A percentile compares a stretch with the other conserved stretches of the same genome.
Conservation (phyloP, 2,113 vertebrate species). For the Hippocampus comes region DNA sequence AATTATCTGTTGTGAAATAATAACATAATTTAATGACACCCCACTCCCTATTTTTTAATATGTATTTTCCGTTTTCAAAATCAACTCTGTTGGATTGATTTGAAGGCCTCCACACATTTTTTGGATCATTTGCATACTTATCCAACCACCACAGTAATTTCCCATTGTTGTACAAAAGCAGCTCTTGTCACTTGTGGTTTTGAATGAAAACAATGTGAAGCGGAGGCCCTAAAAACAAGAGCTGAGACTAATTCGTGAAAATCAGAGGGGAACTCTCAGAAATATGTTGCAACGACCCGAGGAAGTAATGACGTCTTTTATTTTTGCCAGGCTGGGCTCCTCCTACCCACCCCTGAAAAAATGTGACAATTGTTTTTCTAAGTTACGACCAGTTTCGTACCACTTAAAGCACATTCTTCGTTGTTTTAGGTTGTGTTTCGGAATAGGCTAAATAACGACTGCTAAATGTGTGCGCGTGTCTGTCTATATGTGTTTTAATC, state of each 20-base stretch:
- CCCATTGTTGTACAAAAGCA: neutral
- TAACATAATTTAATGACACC: no score
- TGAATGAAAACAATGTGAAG: slow-evolving; percentile 18
- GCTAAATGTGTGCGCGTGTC: no score
- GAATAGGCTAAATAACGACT: neutral
- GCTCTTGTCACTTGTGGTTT: slow-evolving; percentile 6
- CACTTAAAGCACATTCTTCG: slow-evolving; percentile 6
- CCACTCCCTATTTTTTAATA: neutral
- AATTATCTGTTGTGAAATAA: no score
- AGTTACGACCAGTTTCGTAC: slow-evolving; percentile 15
- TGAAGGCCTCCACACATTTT: neutral
- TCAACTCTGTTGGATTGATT: neutral
- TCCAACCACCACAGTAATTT: neutral
- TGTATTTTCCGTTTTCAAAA: neutral
- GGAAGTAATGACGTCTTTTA: slow-evolving; percentile 46
- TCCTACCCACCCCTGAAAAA: slow-evolving; percentile 38
- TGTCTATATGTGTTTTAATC: no score
- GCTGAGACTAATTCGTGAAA: slow-evolving; percentile 16
- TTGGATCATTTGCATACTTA: neutral
- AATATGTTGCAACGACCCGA: slow-evolving; percentile 38
- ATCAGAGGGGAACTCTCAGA: slow-evolving; percentile 17
- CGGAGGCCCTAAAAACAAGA: neutral
- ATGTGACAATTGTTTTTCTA: neutral
- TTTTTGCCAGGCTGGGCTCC: slow-evolving; percentile 23
- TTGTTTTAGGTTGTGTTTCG: neutral